phyloP scores from a whole-genome alignment of 2,888 invertebrate species.

The Cheilosia vulpina region DNA sequence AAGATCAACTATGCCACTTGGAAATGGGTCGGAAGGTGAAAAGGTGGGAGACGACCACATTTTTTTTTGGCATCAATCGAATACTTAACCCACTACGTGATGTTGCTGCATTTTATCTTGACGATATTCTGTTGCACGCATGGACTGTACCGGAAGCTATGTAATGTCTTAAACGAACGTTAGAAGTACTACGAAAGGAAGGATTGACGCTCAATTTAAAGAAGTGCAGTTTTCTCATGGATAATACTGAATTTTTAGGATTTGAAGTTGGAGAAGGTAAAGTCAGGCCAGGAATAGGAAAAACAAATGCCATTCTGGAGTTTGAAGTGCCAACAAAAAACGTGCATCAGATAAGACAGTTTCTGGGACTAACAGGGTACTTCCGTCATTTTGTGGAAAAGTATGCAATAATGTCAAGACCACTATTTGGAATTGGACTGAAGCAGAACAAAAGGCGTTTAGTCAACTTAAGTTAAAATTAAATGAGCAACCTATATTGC shows the following conservation, averaged over 20 bases:
- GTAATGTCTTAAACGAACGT: background rate
- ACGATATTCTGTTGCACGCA: conserved; percentile 1
- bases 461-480: too few species aligned
- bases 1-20: too few species aligned
- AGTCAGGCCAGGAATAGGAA: background rate
- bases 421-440: too few species aligned
- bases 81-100: background rate
- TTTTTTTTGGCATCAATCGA: conserved; percentile 10
- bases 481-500: too few species aligned
- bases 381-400: background rate
- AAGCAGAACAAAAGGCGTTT: too few species aligned
- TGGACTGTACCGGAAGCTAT: background rate
- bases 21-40: too few species aligned
- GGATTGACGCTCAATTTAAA: conserved; percentile 15
- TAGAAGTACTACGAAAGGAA: conserved; percentile 6
- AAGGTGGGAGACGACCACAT: too few species aligned
- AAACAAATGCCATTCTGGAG: background rate
- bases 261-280: background rate
- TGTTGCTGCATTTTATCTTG: conserved; percentile 17
- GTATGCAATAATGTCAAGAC: too few species aligned
- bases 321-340: background rate
- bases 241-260: background rate
- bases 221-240: background rate
- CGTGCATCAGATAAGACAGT: background rate
- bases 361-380: background rate